phyloP scores from a whole-genome alignment of 35 echinoderm and acorn worm species.

The Strongylocentrotus purpuratus region DNA sequence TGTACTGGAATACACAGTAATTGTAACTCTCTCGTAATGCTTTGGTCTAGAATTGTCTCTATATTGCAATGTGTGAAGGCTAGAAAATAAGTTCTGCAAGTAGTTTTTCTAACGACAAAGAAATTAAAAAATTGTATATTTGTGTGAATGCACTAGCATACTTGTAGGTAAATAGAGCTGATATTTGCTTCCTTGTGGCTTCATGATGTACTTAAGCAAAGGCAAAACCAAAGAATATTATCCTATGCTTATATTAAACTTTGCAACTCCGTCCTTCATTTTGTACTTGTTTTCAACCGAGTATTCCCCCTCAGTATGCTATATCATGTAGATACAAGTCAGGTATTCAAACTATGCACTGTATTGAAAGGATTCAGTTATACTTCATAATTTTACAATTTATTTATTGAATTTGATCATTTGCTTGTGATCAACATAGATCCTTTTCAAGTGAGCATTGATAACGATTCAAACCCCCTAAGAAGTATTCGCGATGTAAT shows the following conservation, averaged over 20 bases:
- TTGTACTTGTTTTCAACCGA: neutral
- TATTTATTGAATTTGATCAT: neutral
- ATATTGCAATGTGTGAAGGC: neutral
- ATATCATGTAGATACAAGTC: neutral
- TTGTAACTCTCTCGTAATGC: neutral
- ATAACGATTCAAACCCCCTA: too few relatives aligned
- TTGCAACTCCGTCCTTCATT: constrained; percentile 8
- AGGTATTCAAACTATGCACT: neutral
- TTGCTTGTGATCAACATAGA: neutral
- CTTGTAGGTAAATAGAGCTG: neutral
- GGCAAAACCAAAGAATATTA: constrained; percentile 11
- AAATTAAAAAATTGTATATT: neutral
- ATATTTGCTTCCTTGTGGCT: neutral
- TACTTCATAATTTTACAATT: neutral
- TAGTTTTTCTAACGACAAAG: neutral
- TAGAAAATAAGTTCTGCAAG: neutral
- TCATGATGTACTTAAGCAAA: neutral
- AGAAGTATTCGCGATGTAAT: too few relatives aligned
- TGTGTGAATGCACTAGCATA: neutral
- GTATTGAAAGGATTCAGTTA: neutral
- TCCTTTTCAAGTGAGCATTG: too few relatives aligned
- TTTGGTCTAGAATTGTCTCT: neutral
- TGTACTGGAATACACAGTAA: constrained; percentile 46
- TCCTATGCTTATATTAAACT: neutral
- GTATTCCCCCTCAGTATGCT: neutral